Evolutionary conservation across 64 coral and sea anemone genomes (phyloP), one percentile per base, ranked within the genome.

Genomic region (Montipora capricornis): DNA sequence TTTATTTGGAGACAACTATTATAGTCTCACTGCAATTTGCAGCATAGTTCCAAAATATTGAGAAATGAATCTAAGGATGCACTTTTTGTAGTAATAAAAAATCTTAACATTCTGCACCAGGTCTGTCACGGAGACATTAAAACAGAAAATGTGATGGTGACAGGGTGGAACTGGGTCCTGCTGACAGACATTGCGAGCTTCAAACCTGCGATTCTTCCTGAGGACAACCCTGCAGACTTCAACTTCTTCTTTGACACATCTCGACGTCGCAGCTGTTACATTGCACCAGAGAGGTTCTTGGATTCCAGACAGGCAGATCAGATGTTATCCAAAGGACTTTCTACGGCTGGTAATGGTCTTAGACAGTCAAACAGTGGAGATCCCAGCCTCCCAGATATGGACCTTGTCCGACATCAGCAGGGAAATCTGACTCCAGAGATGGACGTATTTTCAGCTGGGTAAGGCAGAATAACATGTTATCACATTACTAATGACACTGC

Each of bases 241-340:
- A 96, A 92, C 47, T 99, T 96, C 86, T 99, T 96, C 92, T 99
- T 99, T 92, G 98, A 96, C 26, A 99, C 98, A 19, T 99, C 97
- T 20, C 83, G 97, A 11, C 76, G 97, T 49, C 94, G 97, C 49
- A 96, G 95, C 17, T 99, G 97, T 76, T 99, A 99, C 68, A 89
- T 99, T 61, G 97, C 97, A 71, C 97, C 97, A 48, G 97, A 99
- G 55, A 80, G 97, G 61, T 99, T 99, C 86, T 52, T 98, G 77
- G 97, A 99, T 76, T 85, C 93, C 58, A 87, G 97, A 75, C 88
- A 96, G 49, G 78, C 91, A 84, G 97, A 99, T 68, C 73, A 77
- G 16, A n/a, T 87, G 22, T 49, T 77, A 2, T 53, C 75, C 3
- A 80, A 76, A 75, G 84, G 83, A 22, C 45, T 68, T 70, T n/a